phyloP scores from a whole-genome alignment of 2,888 invertebrate genomes.

The Hypsopygia costalis region DNA sequence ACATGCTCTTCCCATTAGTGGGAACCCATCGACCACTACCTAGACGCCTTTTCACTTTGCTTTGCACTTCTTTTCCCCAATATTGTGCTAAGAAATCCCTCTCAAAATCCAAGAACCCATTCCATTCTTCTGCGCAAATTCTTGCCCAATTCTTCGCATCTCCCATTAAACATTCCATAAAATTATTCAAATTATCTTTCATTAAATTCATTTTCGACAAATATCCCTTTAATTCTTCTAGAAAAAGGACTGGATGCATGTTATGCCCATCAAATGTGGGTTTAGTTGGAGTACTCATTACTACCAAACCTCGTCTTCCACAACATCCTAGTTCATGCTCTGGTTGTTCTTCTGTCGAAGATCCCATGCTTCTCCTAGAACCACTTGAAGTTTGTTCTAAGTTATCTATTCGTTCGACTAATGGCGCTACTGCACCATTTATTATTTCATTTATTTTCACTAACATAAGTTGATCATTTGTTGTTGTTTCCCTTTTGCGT shows the following conservation, averaged over 20 bases:
- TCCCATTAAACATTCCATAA: neutral
- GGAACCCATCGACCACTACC: neutral
- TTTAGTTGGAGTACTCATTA: too few relatives aligned
- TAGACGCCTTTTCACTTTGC: neutral
- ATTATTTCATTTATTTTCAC: too few relatives aligned
- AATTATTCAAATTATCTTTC: neutral
- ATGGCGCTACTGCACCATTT: neutral
- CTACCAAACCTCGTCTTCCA: neutral
- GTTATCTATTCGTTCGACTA: neutral
- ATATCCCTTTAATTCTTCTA: neutral
- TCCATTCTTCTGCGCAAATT: neutral
- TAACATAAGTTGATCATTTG: too few relatives aligned
- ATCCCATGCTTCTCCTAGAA: neutral
- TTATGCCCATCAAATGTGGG: neutral
- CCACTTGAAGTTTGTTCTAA: neutral
- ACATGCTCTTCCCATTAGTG: neutral
- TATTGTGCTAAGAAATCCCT: neutral
- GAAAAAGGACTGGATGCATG: neutral
- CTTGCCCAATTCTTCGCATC: neutral
- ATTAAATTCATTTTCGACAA: neutral
- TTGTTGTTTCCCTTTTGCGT: too few relatives aligned
- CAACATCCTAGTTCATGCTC: neutral
- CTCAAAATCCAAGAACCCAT: neutral
- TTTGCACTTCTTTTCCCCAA: neutral
- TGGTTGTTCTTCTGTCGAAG: neutral